Evolutionary conservation across 2,797 vertebrate genomes (phyloP).

Genomic region (Craterocephalus amniculus): DNA sequence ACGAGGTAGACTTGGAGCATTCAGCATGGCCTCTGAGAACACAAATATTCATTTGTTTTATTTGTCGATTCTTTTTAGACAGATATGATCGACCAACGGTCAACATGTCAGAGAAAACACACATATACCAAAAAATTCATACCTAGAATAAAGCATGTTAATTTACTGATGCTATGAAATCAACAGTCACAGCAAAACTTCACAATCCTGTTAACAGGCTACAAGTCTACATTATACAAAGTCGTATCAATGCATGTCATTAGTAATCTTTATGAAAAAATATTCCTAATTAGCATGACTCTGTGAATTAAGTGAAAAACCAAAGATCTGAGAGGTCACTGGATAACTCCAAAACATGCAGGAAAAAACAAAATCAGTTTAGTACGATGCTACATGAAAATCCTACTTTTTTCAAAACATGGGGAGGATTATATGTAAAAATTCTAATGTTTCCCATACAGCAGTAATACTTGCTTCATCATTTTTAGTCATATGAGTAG

Average conservation of each 20-base stretch:
- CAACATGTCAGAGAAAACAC: too few species aligned
- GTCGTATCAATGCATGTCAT: conserved; percentile 2
- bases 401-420: background rate
- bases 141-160: background rate
- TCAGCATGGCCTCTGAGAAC: conserved; percentile 86
- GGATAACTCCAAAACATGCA: conserved; percentile 36
- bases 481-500: background rate
- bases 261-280: conserved; percentile 18
- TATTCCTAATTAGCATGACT: background rate
- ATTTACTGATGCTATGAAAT: conserved; percentile 17
- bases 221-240: conserved; percentile 22
- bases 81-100: too few species aligned
- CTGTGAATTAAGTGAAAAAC: conserved; percentile 8
- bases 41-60: too few species aligned
- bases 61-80: too few species aligned
- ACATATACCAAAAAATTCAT: conserved; percentile 24
- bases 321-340: background rate
- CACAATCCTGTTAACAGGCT: conserved; percentile 24
- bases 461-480: background rate
- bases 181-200: conserved; percentile 5
- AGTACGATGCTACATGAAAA: conserved; percentile 12
- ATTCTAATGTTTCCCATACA: conserved; percentile 13
- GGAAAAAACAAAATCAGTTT: conserved; percentile 19
- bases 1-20: conserved; percentile 91
- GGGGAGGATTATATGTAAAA: conserved; percentile 8